Conservation (phyloP, 2,888 invertebrate genomes). For the Sericinus montela region DNA sequence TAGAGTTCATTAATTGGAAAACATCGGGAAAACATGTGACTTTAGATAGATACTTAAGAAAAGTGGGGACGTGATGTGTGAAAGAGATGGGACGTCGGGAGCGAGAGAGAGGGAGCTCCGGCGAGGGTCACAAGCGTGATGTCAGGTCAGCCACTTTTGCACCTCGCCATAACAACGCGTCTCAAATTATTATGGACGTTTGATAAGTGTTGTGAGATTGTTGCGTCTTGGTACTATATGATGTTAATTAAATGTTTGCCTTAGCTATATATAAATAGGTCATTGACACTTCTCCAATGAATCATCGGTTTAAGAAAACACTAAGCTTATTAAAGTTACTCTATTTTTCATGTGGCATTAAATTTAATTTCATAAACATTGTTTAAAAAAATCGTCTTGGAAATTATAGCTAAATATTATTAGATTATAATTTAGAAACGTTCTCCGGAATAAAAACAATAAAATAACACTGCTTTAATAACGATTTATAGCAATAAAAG, state of each 20-base stretch:
- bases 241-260: conserved; percentile 75
- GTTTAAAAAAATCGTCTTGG: too few relatives aligned
- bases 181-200: conserved; percentile 80
- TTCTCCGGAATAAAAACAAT: conserved; percentile 53
- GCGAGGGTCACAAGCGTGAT: conserved; percentile 79
- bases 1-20: conserved; percentile 74
- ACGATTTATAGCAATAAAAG: conserved; percentile 71
- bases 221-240: conserved; percentile 72
- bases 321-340: too few relatives aligned
- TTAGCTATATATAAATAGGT: conserved; percentile 30
- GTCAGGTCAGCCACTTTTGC: conserved; percentile 81
- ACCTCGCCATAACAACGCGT: conserved; percentile 80
- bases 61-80: conserved; percentile 76
- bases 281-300: not conserved
- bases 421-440: conserved; percentile 42
- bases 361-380: too few relatives aligned
- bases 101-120: conserved; percentile 49
- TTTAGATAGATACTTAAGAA: conserved; percentile 72
- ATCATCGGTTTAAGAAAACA: too few relatives aligned
- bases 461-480: conserved; percentile 71
- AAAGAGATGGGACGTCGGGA: conserved; percentile 48
- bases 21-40: conserved; percentile 69
- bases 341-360: too few relatives aligned
- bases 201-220: conserved; percentile 78
- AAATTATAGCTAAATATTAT: conserved; percentile 33